Conservation (phyloP, 1,140 invertebrate genomes). For the Drosophila kikkawai region DNA sequence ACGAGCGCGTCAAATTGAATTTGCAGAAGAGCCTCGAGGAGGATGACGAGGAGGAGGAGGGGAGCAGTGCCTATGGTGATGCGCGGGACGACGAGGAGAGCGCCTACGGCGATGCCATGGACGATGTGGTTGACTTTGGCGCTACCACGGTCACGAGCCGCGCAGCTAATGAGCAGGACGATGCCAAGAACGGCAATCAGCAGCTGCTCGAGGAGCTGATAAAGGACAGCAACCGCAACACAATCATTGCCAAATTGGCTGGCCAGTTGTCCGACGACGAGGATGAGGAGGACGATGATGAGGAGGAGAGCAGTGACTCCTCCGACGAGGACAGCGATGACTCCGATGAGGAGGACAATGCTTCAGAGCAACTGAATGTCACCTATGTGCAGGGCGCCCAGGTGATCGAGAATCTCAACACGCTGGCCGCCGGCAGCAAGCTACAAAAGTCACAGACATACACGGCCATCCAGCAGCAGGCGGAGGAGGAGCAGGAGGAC, state of each 20-base stretch:
- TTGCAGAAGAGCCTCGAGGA: slow-evolving; percentile 82
- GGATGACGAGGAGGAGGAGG: slow-evolving; percentile 48
- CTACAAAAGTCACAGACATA: slow-evolving; percentile 82
- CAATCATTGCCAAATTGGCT: slow-evolving; percentile 71
- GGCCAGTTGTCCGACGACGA: slow-evolving; percentile 66
- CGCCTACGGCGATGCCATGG: slow-evolving; percentile 72
- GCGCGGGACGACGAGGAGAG: slow-evolving; percentile 69
- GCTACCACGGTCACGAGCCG: slow-evolving; percentile 19
- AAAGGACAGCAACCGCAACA: slow-evolving; percentile 81
- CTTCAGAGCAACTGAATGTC: slow-evolving; percentile 61
- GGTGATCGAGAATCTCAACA: slow-evolving; percentile 84
- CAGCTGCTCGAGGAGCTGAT: slow-evolving; percentile 74
- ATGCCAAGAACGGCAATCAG: slow-evolving; percentile 77
- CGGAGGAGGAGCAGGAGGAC: slow-evolving; percentile 12
- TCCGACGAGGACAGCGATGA: slow-evolving; percentile 73
- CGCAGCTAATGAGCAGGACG: slow-evolving; percentile 44
- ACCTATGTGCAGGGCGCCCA: slow-evolving; percentile 77
- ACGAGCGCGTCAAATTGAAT: slow-evolving; percentile 85
- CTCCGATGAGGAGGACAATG: slow-evolving; percentile 74
- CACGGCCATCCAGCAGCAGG: slow-evolving; percentile 72
- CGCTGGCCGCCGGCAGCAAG: slow-evolving; percentile 50
- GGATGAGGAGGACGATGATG: slow-evolving; percentile 68
- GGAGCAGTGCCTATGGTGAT: slow-evolving; percentile 49
- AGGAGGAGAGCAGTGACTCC: slow-evolving; percentile 72
- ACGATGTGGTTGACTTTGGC: slow-evolving; percentile 78